phyloP scores from a whole-genome alignment of 2,797 vertebrate genomes.

The Rhynchonycteris naso region DNA sequence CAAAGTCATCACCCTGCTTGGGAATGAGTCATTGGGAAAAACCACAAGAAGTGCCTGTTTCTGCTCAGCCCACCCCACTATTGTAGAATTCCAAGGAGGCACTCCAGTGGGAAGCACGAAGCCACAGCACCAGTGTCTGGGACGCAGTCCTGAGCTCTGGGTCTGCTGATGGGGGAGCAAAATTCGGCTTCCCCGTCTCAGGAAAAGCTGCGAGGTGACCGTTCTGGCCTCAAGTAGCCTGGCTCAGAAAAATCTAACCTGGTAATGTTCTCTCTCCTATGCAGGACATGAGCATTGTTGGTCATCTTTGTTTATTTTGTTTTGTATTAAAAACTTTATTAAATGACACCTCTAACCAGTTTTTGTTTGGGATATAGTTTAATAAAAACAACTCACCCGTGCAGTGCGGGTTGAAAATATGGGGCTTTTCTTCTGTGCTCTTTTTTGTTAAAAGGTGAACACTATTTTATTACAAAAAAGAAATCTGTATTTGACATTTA shows the following conservation, averaged over 20 bases:
- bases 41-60: not conserved
- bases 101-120: not conserved
- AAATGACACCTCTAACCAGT: not conserved
- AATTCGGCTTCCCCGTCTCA: fast-evolving
- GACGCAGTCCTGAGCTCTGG: not conserved
- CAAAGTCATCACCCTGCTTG: not conserved
- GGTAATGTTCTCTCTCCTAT: not conserved
- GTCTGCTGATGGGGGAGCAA: not conserved
- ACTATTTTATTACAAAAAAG: not conserved
- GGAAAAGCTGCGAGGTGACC: not conserved
- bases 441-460: not conserved
- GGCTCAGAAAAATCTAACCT: not conserved
- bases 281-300: not conserved
- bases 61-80: not conserved
- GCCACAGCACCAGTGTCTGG: not conserved
- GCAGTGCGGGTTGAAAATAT: no score
- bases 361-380: not conserved
- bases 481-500: not conserved
- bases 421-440: not conserved
- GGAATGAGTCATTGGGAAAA: constrained; percentile 56
- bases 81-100: fast-evolving
- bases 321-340: constrained; percentile 1
- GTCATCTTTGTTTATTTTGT: not conserved
- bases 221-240: not conserved
- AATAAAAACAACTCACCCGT: not conserved